Conservation (phyloP, 2,113 vertebrate genomes). For the Ailuropoda melanoleuca region DNA sequence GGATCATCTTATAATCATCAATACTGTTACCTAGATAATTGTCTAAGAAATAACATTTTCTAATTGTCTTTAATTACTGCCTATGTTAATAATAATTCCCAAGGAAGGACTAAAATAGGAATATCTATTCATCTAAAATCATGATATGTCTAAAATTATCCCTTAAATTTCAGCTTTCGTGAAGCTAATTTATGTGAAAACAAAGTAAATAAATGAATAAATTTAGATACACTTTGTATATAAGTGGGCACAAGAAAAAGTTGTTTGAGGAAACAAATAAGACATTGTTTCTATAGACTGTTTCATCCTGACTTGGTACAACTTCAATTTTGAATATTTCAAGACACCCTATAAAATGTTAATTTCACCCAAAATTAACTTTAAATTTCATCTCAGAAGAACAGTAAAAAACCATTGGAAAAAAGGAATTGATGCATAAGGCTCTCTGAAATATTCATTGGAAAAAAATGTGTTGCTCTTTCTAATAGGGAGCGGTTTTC, state of each 20-base stretch:
- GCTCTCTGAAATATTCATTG: conserved; percentile 36
- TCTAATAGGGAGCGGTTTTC: background rate
- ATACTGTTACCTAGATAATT: background rate
- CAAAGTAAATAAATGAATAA: background rate
- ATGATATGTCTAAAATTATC: background rate
- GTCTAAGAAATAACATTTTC: background rate
- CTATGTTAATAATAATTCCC: background rate
- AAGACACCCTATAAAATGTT: conserved; percentile 7
- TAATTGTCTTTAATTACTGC: background rate
- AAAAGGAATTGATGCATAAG: conserved; percentile 9
- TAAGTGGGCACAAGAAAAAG: background rate
- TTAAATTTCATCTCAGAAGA: conserved; percentile 35
- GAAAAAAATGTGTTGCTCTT: background rate
- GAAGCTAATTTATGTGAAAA: background rate
- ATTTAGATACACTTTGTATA: background rate
- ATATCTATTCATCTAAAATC: background rate
- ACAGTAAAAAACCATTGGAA: background rate
- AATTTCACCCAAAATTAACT: conserved; percentile 30
- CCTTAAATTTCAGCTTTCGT: background rate
- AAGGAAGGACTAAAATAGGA: background rate
- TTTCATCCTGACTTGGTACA: background rate
- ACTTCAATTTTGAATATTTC: conserved; percentile 13
- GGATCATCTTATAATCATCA: background rate
- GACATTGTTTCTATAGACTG: background rate
- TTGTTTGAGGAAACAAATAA: background rate